phyloP scores from a whole-genome alignment of 2,888 invertebrate species.

The Aleiodes testaceus region DNA sequence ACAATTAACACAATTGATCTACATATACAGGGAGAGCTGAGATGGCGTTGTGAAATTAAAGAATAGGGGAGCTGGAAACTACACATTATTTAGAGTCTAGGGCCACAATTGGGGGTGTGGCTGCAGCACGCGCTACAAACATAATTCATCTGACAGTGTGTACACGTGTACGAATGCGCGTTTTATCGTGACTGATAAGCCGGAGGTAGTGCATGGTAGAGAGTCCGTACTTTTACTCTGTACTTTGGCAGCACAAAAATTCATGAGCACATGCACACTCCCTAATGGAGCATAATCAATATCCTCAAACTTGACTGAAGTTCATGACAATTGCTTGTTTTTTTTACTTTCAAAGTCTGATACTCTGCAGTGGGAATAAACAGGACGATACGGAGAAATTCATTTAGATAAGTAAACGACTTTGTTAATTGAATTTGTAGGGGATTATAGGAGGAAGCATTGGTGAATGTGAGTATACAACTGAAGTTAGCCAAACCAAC shows the following conservation, averaged over 20 bases:
- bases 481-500: constrained; percentile 50
- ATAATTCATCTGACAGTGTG: constrained; percentile 64
- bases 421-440: constrained; percentile 67
- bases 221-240: neutral
- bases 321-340: too few species aligned
- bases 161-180: constrained; percentile 58
- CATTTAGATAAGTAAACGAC: constrained; percentile 68
- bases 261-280: constrained; percentile 21
- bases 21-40: constrained; percentile 8
- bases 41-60: neutral
- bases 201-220: neutral
- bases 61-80: neutral
- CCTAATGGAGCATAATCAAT: constrained; percentile 42
- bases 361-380: neutral
- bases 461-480: constrained; percentile 53
- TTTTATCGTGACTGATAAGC: constrained; percentile 55
- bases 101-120: constrained; percentile 60
- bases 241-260: constrained; percentile 23
- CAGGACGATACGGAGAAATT: constrained; percentile 54
- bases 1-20: constrained; percentile 13
- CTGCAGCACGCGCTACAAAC: constrained; percentile 65
- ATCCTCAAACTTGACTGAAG: constrained; percentile 16
- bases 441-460: constrained; percentile 55
- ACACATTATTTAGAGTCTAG: constrained; percentile 21
- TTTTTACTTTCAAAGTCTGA: neutral